phyloP scores from a whole-genome alignment of 2,797 vertebrate genomes.

The Dromococcyx pavoninus region DNA sequence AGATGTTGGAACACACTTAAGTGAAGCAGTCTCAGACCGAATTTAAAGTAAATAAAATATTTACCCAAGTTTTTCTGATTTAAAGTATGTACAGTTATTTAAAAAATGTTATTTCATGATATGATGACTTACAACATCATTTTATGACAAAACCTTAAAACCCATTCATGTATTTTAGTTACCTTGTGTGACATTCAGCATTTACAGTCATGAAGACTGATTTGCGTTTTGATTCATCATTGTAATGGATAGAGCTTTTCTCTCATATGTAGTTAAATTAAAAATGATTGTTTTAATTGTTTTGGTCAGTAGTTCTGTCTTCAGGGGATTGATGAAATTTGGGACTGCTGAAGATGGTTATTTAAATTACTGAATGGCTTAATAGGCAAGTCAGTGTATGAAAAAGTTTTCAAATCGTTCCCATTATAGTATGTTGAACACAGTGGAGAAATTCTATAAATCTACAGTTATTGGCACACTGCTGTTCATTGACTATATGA shows the following conservation, averaged over 20 bases:
- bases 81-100: neutral
- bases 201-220: neutral
- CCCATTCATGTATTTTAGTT: neutral
- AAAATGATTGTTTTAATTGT: neutral
- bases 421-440: neutral
- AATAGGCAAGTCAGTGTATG: neutral
- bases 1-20: neutral
- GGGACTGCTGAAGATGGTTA: neutral
- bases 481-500: neutral
- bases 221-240: neutral
- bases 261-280: neutral
- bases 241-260: neutral
- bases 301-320: neutral
- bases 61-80: neutral
- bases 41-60: neutral
- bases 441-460: neutral
- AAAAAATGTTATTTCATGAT: neutral
- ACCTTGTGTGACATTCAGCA: neutral
- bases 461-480: neutral
- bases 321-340: neutral
- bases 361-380: neutral
- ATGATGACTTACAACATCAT: neutral
- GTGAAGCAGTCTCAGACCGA: neutral
- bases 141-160: neutral
- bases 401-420: neutral